Evolutionary conservation across 2,113 vertebrate genomes (phyloP).

Genomic region (Boulengeromyrus knoepffleri): DNA sequence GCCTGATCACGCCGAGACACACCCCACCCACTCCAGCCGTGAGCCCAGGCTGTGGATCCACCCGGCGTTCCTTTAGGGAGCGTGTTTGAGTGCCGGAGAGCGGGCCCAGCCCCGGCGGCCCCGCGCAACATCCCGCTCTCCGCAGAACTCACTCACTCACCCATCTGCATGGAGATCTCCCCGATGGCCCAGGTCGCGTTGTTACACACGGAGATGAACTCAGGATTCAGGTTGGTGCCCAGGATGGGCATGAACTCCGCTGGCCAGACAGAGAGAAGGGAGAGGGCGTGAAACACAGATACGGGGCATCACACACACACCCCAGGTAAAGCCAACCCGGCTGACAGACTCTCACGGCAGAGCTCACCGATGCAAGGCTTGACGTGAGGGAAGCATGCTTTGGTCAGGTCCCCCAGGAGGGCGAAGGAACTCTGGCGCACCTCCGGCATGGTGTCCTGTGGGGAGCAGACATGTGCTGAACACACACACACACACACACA

Average conservation of each 20-base stretch:
- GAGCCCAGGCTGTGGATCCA: not conserved
- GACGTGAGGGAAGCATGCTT: slow-evolving; percentile 90
- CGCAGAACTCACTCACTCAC: slow-evolving; percentile 46
- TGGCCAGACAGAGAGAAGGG: slow-evolving; percentile 32
- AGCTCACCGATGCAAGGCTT: slow-evolving; percentile 86
- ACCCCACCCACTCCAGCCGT: not conserved
- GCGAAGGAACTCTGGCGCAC: slow-evolving; percentile 93
- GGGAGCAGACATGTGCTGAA: not conserved
- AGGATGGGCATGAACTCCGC: slow-evolving; percentile 95
- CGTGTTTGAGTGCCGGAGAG: not conserved
- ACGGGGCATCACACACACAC: too few species aligned
- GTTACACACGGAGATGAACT: slow-evolving; percentile 91
- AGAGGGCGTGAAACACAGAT: not conserved
- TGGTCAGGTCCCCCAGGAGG: slow-evolving; percentile 85
- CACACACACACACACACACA: too few species aligned
- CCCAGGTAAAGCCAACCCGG: not conserved
- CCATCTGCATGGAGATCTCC: slow-evolving; percentile 91
- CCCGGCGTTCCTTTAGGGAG: not conserved
- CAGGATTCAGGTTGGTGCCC: slow-evolving; percentile 89
- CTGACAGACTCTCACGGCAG: too few species aligned
- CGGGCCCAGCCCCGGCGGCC: not conserved
- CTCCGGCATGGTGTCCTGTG: slow-evolving; percentile 89
- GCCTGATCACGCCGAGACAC: not conserved
- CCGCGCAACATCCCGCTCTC: not conserved
- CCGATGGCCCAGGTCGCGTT: slow-evolving; percentile 89